phyloP scores from a whole-genome alignment of 2,888 invertebrate species.

The Sclerodermus sp. region DNA sequence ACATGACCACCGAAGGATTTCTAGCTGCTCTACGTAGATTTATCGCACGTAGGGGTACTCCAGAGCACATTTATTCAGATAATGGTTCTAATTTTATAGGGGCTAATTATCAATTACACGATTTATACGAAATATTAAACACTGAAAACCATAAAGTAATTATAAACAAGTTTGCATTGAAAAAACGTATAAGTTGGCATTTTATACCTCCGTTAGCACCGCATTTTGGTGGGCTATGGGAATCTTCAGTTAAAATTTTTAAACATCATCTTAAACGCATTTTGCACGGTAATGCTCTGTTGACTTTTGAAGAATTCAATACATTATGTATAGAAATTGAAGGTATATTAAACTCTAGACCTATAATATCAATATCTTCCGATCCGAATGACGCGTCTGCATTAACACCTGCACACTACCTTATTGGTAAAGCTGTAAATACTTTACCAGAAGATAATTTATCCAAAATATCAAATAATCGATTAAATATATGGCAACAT shows the following conservation, averaged over 20 bases:
- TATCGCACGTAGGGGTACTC: not conserved
- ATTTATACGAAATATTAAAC: not conserved
- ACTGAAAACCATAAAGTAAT: not conserved
- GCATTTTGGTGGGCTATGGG: conserved; percentile 40
- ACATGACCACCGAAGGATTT: conserved; percentile 3
- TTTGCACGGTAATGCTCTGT: conserved; percentile 18
- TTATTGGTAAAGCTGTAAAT: conserved; percentile 24
- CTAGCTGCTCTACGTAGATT: conserved; percentile 1
- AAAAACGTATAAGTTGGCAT: conserved; percentile 22
- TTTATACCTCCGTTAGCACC: conserved; percentile 29
- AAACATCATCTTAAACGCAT: conserved; percentile 36
- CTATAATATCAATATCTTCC: conserved; percentile 16
- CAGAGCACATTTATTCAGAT: not conserved
- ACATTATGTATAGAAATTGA: conserved; percentile 21
- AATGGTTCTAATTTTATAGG: conserved; percentile 4
- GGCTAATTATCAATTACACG: not conserved
- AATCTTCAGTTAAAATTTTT: conserved; percentile 34
- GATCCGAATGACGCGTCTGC: conserved; percentile 27
- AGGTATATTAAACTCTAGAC: conserved; percentile 25
- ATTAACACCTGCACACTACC: conserved; percentile 30
- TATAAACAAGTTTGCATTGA: not conserved
- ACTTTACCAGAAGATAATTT: conserved; percentile 24
- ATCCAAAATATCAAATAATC: conserved; percentile 8
- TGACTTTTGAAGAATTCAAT: conserved; percentile 17
- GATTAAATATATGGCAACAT: conserved; percentile 9